Base-by-base conservation (phyloP, 2,888 invertebrate species). In the Lithodes maja region DNA sequence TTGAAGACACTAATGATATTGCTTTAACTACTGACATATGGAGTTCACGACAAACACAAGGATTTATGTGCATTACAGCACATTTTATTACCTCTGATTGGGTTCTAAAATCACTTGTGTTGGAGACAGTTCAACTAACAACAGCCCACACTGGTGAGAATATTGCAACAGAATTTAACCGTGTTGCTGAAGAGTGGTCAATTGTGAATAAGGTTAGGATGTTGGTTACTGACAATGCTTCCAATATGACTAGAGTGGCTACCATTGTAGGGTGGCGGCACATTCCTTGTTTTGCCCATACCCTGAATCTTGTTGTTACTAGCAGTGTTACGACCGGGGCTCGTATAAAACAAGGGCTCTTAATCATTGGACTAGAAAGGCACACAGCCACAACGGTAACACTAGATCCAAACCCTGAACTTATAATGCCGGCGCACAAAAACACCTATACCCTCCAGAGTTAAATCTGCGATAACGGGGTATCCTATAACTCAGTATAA, bases 221-320 rank as follows among this genome's bases (percentile, higher is more conserved):
- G 75, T 1, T 74, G 15, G 75, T 83, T 12, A 83, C 69, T 69
- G 83, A 83, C 83, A 83, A 83, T 74, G 83, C 83, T 61, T 84
- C 75, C 74, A 84, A 84, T 33, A 75, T 71, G 75, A 75, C 75
- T 75, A 53, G 82, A 68, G 82, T 69, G n/a, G 82, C 69, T 69
- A 82, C 9, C 68, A 61, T 82, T 82, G 54, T 54, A 2, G 84
- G 75, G 17, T 84, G 74, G 75, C 54, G 74, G 54, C 54, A 75
- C 54, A 71, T 84, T 49, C 75, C 75, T 9, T 84, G 84, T 75
- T 84, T 53, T 75, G 84, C 75, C n/a, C 84, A 84, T 52, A 84
- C 84, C 52, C 2, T 84, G 75, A 75, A 83, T 83, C 53, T 69
- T 74, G 83, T 83, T 83, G 83, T 83, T 49, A 82, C 61, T 68